phyloP scores from a whole-genome alignment of 2,888 invertebrate genomes.

The Galerucella pusilla region DNA sequence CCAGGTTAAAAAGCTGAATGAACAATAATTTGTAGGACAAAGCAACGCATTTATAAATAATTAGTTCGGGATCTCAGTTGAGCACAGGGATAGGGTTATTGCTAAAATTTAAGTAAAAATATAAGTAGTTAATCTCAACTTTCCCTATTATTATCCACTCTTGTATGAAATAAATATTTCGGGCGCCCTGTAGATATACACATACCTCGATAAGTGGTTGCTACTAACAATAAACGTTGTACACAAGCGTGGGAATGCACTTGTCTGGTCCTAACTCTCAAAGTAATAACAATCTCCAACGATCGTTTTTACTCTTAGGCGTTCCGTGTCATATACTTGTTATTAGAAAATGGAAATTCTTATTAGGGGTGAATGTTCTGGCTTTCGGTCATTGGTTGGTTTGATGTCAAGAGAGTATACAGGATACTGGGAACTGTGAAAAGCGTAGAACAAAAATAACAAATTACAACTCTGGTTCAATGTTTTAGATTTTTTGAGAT shows the following conservation, averaged over 20 bases:
- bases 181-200: too few relatives aligned
- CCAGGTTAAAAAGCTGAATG: too few relatives aligned
- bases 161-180: too few relatives aligned
- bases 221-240: conserved; percentile 22
- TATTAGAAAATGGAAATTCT: background rate
- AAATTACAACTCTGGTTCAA: too few relatives aligned
- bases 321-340: background rate
- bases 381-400: background rate
- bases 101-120: too few relatives aligned
- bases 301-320: background rate
- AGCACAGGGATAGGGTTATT: too few relatives aligned
- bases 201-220: conserved; percentile 14
- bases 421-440: background rate
- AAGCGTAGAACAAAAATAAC: background rate
- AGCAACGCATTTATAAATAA: too few relatives aligned
- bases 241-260: conserved; percentile 20
- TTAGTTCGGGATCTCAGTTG: too few relatives aligned
- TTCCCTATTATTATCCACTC: too few relatives aligned
- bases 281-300: background rate
- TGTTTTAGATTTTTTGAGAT: too few relatives aligned
- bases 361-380: background rate
- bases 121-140: too few relatives aligned
- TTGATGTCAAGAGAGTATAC: background rate
- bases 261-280: background rate
- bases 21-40: too few relatives aligned